phyloP scores from a whole-genome alignment of 2,797 vertebrate species.

The Jordanella pulchra region DNA sequence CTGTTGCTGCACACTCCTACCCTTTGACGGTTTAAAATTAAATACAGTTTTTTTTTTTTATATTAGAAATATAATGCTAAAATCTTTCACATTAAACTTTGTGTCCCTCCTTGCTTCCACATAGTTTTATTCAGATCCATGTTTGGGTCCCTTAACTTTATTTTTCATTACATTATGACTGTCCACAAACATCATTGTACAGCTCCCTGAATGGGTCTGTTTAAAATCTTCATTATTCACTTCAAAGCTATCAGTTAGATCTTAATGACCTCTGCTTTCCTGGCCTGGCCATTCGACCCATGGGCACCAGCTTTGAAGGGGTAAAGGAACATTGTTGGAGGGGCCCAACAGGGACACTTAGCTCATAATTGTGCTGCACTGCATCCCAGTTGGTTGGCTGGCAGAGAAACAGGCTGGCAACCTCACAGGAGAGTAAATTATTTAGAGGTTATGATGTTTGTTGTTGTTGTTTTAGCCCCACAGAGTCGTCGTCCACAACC shows the following conservation, averaged over 20 bases:
- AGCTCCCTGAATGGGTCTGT: not conserved
- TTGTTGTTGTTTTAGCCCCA: conserved; percentile 52
- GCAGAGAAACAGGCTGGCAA: conserved; percentile 44
- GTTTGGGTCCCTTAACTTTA: not conserved
- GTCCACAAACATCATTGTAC: conserved; percentile 10
- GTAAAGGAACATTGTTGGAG: conserved; percentile 21
- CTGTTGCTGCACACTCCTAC: not conserved
- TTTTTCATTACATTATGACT: not conserved
- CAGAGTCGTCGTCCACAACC: conserved; percentile 4
- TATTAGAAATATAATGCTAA: not conserved
- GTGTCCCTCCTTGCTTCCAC: not conserved
- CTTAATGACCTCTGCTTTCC: conserved; percentile 48
- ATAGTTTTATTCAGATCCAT: not conserved
- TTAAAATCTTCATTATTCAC: conserved; percentile 21
- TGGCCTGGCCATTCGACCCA: conserved; percentile 1
- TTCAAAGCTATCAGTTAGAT: conserved; percentile 49
- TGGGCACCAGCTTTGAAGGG: conserved; percentile 26
- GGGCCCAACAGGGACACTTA: conserved; percentile 32
- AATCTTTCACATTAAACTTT: not conserved
- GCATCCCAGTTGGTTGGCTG: conserved; percentile 36
- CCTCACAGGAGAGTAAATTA: conserved; percentile 51
- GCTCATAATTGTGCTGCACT: conserved; percentile 34
- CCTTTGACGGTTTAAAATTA: no score
- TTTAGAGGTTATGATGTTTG: conserved; percentile 58
- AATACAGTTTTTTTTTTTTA: not conserved